Base-by-base conservation (phyloP, 2,888 invertebrate genomes). In the Nemoura dubitans region DNA sequence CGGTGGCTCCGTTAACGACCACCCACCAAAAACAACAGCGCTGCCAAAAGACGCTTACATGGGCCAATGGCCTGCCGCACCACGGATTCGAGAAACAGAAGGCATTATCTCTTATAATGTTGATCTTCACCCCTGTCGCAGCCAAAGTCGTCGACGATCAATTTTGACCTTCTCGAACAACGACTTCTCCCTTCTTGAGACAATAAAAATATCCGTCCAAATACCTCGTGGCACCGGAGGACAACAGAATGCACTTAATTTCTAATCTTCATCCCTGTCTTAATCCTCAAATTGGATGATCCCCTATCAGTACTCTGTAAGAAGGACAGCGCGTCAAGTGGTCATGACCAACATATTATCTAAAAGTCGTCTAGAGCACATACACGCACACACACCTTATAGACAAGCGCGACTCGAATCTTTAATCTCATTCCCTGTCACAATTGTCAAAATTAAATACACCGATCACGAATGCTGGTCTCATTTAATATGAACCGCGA, bases 231-330 rank as follows among this genome's bases (percentile, higher is more conserved):
- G 59, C 59, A 59, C 16, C 21, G 21, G 6, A 1, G 14, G 59
- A 59, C 59, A 59, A 59, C 59, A 59, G 59, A 59, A 59, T 59
- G 59, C 59, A 59, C 59, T 59, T 59, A 59, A 59, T 59, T 59
- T 59, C 59, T 59, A 16, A 59, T 59, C 59, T 59, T 59, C 59
- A 59, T 16, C 59, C 59, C 59, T 59, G 59, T 59, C 59, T 59
- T 59, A 59, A 59, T 59, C 59, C 59, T 59, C 59, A 59, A 59
- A 59, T 59, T 59, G 59, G 59, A 59, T 21, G 59, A 59, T 59
- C 14, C 14, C 59, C 16, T 59, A 59, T 59, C 59, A 14, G n/a
- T n/a, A n/a, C 14, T 10, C 59, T 14, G 21, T 10, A 14, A 59
- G 21, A 59, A 36, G 36, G 36, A 21, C 59, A 21, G 14, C 59